A percentile compares a stretch with the other conserved stretches of the same genome.
Evolutionary conservation across 2,797 vertebrate species (phyloP).

Genomic region (Lithobates sylvaticus): DNA sequence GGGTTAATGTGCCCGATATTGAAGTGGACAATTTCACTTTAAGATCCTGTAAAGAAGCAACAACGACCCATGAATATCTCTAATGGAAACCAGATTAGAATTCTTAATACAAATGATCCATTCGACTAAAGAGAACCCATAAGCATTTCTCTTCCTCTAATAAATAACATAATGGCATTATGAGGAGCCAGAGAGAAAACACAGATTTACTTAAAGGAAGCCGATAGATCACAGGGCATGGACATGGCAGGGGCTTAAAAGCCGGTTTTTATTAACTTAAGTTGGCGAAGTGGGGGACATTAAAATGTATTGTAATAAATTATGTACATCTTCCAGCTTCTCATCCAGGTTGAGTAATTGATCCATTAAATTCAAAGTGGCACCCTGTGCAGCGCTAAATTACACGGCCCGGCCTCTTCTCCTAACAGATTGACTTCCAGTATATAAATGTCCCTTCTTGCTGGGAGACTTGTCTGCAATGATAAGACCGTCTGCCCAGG

Average conservation of each 20-base stretch:
- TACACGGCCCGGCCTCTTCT: not conserved
- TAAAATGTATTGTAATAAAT: slow-evolving; percentile 22
- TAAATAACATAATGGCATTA: not conserved
- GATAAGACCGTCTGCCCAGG: too few relatives aligned
- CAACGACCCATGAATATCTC: not conserved
- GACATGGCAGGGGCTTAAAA: not conserved
- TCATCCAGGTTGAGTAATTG: slow-evolving; percentile 19
- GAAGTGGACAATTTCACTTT: too few relatives aligned
- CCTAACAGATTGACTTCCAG: not conserved
- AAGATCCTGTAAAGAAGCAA: too few relatives aligned
- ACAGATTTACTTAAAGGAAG: not conserved
- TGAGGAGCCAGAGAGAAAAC: not conserved
- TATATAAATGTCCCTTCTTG: not conserved
- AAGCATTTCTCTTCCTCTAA: not conserved
- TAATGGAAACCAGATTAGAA: not conserved
- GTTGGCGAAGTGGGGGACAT: slow-evolving; percentile 14
- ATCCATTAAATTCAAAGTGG: slow-evolving; percentile 39
- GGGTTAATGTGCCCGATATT: too few relatives aligned
- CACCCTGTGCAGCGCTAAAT: not conserved
- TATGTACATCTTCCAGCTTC: slow-evolving; percentile 24
- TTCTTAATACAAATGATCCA: not conserved
- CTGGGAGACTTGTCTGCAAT: not conserved
- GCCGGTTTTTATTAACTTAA: slow-evolving; percentile 30
- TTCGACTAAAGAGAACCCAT: not conserved
- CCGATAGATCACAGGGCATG: not conserved